These are phyloP conservation scores for Diogma glabrata DNA, from an alignment of 2,888 invertebrate species.

Conservation along the genomic window DNA sequence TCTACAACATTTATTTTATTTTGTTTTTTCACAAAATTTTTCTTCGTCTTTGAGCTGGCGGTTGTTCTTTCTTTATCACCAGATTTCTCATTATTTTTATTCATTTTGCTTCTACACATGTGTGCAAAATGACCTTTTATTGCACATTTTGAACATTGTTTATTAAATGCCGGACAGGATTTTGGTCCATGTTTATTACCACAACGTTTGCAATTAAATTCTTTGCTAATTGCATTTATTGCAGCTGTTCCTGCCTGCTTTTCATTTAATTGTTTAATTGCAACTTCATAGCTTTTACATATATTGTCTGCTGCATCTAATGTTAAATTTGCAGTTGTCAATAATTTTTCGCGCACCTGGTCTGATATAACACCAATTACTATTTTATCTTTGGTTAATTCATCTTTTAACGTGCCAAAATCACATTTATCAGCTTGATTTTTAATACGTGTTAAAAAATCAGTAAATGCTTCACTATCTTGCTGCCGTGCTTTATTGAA, in stretches of 20 bases:
- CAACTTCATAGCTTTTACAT: neutral
- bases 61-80: too few relatives aligned
- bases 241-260: neutral
- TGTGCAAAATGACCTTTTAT: neutral
- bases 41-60: too few relatives aligned
- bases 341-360: neutral
- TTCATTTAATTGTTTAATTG: neutral
- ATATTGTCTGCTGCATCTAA: neutral
- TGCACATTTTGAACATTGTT: neutral
- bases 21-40: too few relatives aligned
- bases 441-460: slow-evolving; percentile 23
- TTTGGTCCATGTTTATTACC: neutral
- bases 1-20: too few relatives aligned
- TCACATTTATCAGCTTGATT: slow-evolving; percentile 25
- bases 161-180: neutral
- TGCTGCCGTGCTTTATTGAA: slow-evolving; percentile 23
- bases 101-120: too few relatives aligned
- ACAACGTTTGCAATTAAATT: neutral
- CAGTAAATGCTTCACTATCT: slow-evolving; percentile 23
- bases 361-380: neutral
- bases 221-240: neutral
- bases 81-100: too few relatives aligned
- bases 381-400: neutral
- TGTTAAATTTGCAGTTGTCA: neutral
- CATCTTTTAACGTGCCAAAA: slow-evolving; percentile 18